Conservation (phyloP, 2,888 invertebrate genomes). For the Entomobrya multifasciata region DNA sequence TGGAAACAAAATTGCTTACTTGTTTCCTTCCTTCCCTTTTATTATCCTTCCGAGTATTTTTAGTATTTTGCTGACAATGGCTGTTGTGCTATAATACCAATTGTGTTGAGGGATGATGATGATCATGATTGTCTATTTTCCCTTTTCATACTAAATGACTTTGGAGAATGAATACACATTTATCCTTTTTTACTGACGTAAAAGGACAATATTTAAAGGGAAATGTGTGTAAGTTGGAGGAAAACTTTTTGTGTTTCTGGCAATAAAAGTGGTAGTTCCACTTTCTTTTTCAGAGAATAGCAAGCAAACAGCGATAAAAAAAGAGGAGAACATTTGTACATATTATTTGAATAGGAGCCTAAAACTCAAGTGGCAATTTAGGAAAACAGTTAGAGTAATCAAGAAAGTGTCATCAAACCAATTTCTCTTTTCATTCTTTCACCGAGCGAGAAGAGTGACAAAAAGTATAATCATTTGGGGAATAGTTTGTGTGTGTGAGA, state of each 20-base stretch:
- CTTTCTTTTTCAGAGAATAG: conserved; percentile 5
- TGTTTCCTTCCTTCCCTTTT: conserved; percentile 25
- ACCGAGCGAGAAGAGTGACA: no score
- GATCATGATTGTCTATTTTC: background rate
- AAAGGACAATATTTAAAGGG: conserved; percentile 62
- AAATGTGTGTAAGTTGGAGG: conserved; percentile 27
- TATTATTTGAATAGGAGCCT: background rate
- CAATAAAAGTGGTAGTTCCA: conserved; percentile 2
- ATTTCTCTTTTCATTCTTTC: conserved; percentile 52
- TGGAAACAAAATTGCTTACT: conserved; percentile 62
- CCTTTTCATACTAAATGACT: no score
- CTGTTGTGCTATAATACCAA: background rate
- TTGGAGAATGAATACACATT: conserved; percentile 55
- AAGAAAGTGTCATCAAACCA: conserved; percentile 71
- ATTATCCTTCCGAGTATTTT: background rate
- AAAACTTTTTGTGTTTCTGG: conserved; percentile 21
- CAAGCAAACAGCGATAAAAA: background rate
- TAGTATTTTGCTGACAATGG: conserved; percentile 27
- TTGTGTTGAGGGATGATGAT: no score
- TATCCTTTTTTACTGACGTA: conserved; percentile 60
- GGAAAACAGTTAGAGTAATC: conserved; percentile 68
- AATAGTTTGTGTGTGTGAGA: no score
- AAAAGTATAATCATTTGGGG: background rate
- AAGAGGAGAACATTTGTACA: background rate
- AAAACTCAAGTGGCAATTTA: conserved; percentile 66